Base-by-base conservation (phyloP, 2,113 vertebrate species). In the Tylochromis polylepis region DNA sequence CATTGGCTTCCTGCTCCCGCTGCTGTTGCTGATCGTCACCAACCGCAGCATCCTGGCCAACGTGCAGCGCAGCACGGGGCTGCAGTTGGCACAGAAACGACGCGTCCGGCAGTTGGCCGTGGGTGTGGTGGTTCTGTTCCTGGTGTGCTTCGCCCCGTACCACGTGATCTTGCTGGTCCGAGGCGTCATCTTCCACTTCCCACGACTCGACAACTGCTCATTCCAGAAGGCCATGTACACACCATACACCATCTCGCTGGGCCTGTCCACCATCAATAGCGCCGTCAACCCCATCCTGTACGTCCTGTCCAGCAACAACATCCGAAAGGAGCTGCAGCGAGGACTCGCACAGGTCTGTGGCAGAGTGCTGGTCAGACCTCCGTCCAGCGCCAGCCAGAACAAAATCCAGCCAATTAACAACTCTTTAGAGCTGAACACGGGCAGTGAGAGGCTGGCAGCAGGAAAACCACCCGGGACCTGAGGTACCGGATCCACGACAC, bases 111-210 rank as follows among this genome's bases (percentile, higher is more conserved):
- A 81, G 58, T 41, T 97, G 29, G 95, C 95, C 1, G 11, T 94
- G 0, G 92, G 95, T 0, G 96, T 98, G 2, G 97, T 98, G 53
- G 3, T 85, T 5, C 96, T 98, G 70, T 99, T 99, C 95, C 86
- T 98, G 65, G 58, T 97, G 24, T 98, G 98, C 89, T 99, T 99
- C 1, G 95, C 96, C 3, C 98, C 98, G 0, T 98, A 98, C 85
- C 98, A 99, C 36, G 11, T 97, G 15, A 93, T 97, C 57, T 96
- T 99, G 11, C 22, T 98, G 2, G 3, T 89, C 77, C 94, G 97
- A 3, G 95, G 97, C 0, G 1, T 93, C 11, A 51, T 91, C 77
- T 97, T 91, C 58, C 87, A 97, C 29, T 27, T 95, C 79, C 43
- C 93, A 55, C 6, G 1, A 4, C 79, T 46, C 56, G 29, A 83